Percentiles rank a stretch among this genome's conserved stretches.
phyloP scores from a whole-genome alignment of 2,888 invertebrate species.

The Ectropis crepuscularia region DNA sequence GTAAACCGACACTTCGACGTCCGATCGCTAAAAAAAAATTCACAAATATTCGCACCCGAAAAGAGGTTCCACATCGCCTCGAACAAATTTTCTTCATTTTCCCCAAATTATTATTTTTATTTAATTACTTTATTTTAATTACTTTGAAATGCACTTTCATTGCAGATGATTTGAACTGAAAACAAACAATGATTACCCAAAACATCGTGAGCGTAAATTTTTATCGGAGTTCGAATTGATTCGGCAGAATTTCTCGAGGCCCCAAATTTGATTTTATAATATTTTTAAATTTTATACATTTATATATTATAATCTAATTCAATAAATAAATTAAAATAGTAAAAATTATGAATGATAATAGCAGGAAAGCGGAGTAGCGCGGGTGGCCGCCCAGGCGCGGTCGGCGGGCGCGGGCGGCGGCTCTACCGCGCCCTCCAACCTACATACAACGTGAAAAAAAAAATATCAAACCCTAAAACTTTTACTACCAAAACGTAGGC shows the following conservation, averaged over 20 bases:
- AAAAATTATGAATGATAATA: slow-evolving; percentile 32
- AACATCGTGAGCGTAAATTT: neutral
- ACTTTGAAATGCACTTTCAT: slow-evolving; percentile 49
- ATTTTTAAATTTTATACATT: slow-evolving; percentile 55
- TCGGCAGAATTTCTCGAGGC: slow-evolving; percentile 37
- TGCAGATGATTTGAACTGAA: slow-evolving; percentile 43
- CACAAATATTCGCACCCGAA: slow-evolving; percentile 57
- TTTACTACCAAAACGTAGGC: slow-evolving; percentile 64
- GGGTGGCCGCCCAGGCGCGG: slow-evolving; percentile 65
- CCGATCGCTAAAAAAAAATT: slow-evolving; percentile 65
- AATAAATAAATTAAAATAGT: slow-evolving; percentile 45
- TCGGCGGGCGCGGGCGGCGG: slow-evolving; percentile 61
- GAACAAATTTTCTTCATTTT: slow-evolving; percentile 47
- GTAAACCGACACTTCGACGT: slow-evolving; percentile 18
- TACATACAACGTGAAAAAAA: slow-evolving; percentile 60
- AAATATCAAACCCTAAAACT: slow-evolving; percentile 56
- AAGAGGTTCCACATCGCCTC: slow-evolving; percentile 46
- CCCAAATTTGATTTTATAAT: slow-evolving; percentile 30
- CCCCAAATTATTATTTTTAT: slow-evolving; percentile 39
- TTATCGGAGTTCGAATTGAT: slow-evolving; percentile 40
- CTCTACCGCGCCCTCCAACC: slow-evolving; percentile 63
- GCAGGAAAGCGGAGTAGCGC: slow-evolving; percentile 32
- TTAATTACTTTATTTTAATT: slow-evolving; percentile 41
- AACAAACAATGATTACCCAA: slow-evolving; percentile 24
- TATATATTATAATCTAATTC: slow-evolving; percentile 39